Conservation (phyloP, 1,140 invertebrate species). For the Eumeta japonica region DNA sequence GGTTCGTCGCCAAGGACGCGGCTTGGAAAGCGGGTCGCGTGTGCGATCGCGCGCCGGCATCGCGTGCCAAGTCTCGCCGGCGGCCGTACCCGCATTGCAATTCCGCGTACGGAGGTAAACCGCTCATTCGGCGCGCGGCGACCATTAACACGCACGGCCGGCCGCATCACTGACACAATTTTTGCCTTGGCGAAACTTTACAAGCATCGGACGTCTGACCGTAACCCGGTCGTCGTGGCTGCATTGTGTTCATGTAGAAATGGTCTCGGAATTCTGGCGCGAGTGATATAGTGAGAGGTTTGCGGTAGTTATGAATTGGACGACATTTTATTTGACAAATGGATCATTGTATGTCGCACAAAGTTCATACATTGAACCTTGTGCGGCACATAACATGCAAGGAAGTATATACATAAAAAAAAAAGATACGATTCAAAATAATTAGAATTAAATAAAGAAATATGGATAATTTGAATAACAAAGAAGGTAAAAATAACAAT, state of each 20-base stretch:
- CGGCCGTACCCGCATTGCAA: constrained; percentile 51
- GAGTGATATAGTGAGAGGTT: too few species aligned
- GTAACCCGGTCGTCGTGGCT: constrained; percentile 50
- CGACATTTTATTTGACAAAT: too few species aligned
- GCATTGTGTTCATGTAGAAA: constrained; percentile 52
- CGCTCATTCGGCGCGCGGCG: constrained; percentile 47
- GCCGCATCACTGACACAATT: constrained; percentile 54
- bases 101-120: constrained; percentile 49
- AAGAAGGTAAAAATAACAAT: too few species aligned
- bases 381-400: too few species aligned
- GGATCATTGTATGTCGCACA: too few species aligned
- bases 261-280: too few species aligned
- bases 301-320: too few species aligned
- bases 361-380: too few species aligned
- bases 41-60: constrained; percentile 26
- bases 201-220: constrained; percentile 52
- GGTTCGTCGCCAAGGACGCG: constrained; percentile 37
- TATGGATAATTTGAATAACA: too few species aligned
- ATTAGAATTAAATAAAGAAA: too few species aligned
- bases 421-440: too few species aligned
- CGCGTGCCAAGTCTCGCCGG: constrained; percentile 38
- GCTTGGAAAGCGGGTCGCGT: constrained; percentile 39
- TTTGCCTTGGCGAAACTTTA: constrained; percentile 49
- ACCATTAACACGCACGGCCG: constrained; percentile 50
- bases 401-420: too few species aligned